Base-by-base conservation (phyloP, 2,888 invertebrate species). In the Drosophila pseudotalamancana region DNA sequence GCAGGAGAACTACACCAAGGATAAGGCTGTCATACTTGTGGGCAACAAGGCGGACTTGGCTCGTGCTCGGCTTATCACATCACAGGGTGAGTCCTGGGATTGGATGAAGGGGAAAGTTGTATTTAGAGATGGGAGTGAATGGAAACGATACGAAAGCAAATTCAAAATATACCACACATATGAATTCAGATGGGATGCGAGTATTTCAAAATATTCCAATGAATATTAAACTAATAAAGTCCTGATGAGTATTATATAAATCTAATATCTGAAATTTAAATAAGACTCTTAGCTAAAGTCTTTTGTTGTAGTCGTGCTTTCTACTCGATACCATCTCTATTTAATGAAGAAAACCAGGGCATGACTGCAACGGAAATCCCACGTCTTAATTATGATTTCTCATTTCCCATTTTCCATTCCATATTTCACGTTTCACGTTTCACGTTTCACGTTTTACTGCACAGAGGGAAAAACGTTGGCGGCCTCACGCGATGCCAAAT, bases 1-100 rank as follows among this genome's bases (percentile, higher is more conserved):
- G 92, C 92, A 96, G 67, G 96, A 96, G 88, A 95, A 95, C 88
- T 95, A 95, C 88, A 96, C 95, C 0, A 94, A 95, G 68, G 96
- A 97, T 50, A 94, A 96, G 87, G 95, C 96, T 4, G 96, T 97
- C 50, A 97, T 98, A 62, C 94, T 98, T 11, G 98, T 98, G 2
- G 98, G 97, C 37, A 98, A 98, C 90, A 98, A 98, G 90, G 96
- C 97, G 3, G 98, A 98, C 89, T 92, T 98, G 81, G 98, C 97
- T 0, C 93, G 98, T 74, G 95, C 97, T 3, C 93, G 98, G 73
- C 95, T 95, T 67, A 96, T 98, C 71, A 92, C 95, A 14, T 94
- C 95, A 8, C 95, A 96, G 91, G 98, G 98, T 98, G 90, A 93
- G 69, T 59, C 18, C 50, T 40, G 39, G 11, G n/a, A 3, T 27